Evolutionary conservation across 2,888 invertebrate genomes (phyloP).

Genomic region (Halictus ligatus): DNA sequence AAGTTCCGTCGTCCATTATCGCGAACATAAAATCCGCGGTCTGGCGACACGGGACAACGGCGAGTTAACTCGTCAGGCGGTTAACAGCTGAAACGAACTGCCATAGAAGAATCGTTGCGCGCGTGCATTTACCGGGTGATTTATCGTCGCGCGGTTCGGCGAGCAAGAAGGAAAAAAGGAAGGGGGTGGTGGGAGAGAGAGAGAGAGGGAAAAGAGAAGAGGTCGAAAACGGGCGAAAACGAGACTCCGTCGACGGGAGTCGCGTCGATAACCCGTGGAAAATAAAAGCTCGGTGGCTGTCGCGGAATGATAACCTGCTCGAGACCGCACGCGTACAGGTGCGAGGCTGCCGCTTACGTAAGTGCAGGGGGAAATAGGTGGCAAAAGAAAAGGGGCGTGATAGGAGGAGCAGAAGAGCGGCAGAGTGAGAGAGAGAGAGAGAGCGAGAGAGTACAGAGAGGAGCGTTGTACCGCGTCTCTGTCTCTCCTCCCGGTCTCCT

Average conservation of each 20-base stretch:
- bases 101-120: neutral
- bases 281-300: conserved; percentile 12
- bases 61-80: neutral
- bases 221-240: neutral
- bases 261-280: neutral
- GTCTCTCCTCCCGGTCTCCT: conserved; percentile 11
- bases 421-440: neutral
- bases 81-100: neutral
- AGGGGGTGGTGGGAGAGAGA: no score
- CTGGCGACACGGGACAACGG: neutral
- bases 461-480: conserved; percentile 18
- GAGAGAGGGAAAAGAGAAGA: neutral
- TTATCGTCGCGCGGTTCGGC: neutral
- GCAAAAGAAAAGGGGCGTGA: conserved; percentile 44
- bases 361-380: conserved; percentile 42
- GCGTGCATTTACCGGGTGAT: neutral
- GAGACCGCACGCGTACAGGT: conserved; percentile 38
- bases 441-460: conserved; percentile 30
- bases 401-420: conserved; percentile 14
- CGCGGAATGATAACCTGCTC: conserved; percentile 14
- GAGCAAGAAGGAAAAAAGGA: neutral
- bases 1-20: neutral
- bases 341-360: conserved; percentile 39
- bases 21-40: neutral
- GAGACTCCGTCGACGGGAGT: neutral